Base-by-base conservation (phyloP, 2,113 vertebrate genomes). In the Tragelaphus strepsiceros region DNA sequence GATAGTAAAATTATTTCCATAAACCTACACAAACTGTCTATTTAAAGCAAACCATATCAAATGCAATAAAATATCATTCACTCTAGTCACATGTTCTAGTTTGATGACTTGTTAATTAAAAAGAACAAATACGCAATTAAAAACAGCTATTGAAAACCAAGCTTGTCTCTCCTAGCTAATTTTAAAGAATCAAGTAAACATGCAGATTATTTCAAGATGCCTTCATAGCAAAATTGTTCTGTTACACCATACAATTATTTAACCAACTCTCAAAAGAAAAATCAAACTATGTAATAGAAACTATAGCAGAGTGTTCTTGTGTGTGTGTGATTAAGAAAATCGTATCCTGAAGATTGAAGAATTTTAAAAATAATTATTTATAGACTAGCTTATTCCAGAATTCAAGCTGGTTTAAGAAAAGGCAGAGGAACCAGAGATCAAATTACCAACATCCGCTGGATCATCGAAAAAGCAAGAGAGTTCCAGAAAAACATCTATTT, bases 111-210 rank as follows among this genome's bases (percentile, higher is more conserved):
- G 59, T 54, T 82, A 78, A 96, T 96, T 95, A 78, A 90, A 88
- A 88, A 92, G 46, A 85, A 78, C 30, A 84, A 95, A 94, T 43
- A 78, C 30, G 85, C n/a, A 96, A 74, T 74, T 91, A 95, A n/a
- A 81, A 83, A 81, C 0, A 30, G 49, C 39, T 95, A 71, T 51
- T 82, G 94, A 93, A 88, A 78, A 96, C 6, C 32, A 83, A 28
- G 2, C 14, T 96, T 54, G 35, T 64, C 58, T 94, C 35, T 39
- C 26, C n/a, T 80, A 97, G 49, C 53, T 94, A 84, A 85, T 89
- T 94, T 83, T 80, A 94, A 96, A 93, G 54, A 96, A 32, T 96
- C 86, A 88, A 83, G 32, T 92, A 96, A 96, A 58, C 15, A 80
- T 81, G 32, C 14, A 82, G 16, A 96, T 90, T 96, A 87, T 93